A percentile compares a stretch with the other conserved stretches of the same genome.
phyloP scores from a whole-genome alignment of 2,113 vertebrate genomes.

The Panurus biarmicus region DNA sequence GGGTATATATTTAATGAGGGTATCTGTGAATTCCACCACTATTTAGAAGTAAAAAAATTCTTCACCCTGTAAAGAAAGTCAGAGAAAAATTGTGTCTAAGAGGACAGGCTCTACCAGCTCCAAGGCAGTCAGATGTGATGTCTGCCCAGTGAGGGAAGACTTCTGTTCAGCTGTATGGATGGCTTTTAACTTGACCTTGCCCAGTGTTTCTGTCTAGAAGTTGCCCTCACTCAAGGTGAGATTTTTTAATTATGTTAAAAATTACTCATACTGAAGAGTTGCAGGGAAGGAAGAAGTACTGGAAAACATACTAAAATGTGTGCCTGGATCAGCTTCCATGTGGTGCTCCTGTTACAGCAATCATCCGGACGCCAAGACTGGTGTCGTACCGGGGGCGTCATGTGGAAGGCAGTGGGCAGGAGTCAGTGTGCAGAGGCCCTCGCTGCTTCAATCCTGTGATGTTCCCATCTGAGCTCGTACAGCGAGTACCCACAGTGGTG shows the following conservation, averaged over 20 bases:
- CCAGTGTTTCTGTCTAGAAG: background rate
- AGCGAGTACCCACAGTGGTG: background rate
- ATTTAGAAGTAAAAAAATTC: background rate
- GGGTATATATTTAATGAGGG: background rate
- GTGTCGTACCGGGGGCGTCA: background rate
- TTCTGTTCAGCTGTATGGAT: background rate
- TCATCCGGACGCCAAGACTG: background rate
- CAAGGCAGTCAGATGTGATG: fast-evolving
- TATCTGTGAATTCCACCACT: background rate
- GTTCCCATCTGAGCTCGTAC: background rate
- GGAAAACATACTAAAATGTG: background rate
- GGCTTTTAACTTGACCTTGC: background rate
- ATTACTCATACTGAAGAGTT: background rate
- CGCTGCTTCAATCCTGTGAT: background rate
- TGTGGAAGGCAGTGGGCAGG: background rate
- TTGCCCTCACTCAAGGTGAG: background rate
- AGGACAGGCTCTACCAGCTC: background rate
- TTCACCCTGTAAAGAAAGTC: background rate
- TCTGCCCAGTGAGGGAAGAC: background rate
- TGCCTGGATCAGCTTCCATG: background rate
- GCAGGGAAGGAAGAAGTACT: background rate
- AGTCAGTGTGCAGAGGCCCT: background rate
- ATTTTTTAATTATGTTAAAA: background rate
- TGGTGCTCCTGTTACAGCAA: background rate
- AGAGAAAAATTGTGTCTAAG: background rate